phyloP scores from a whole-genome alignment of 2,113 vertebrate species.

The Urocolius indicus region DNA sequence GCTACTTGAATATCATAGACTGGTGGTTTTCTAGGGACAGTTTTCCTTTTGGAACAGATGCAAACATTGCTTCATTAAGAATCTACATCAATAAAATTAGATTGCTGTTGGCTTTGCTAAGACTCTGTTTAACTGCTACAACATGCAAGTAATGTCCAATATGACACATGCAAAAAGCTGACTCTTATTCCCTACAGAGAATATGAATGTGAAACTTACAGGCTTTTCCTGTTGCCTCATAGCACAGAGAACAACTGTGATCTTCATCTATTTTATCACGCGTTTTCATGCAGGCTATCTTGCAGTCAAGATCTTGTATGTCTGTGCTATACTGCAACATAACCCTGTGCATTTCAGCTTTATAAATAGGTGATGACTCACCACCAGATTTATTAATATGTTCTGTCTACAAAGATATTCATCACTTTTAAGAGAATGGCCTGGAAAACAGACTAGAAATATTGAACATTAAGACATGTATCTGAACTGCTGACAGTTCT shows the following conservation, averaged over 20 bases:
- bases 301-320: neutral
- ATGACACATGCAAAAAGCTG: neutral
- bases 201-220: neutral
- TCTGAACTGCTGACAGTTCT: neutral
- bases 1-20: neutral
- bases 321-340: neutral
- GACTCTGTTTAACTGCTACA: neutral
- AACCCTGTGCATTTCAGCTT: neutral
- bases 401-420: neutral
- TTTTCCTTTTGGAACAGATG: neutral
- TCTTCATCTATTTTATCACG: neutral
- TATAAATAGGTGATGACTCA: fast-evolving
- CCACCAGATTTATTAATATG: neutral
- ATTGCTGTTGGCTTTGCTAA: neutral
- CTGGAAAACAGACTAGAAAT: neutral
- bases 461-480: neutral
- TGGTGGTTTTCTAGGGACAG: neutral
- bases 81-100: neutral
- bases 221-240: neutral
- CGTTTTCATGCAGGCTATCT: neutral
- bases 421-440: neutral
- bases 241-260: neutral
- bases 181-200: neutral
- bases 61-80: neutral
- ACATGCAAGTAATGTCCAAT: neutral